Conservation (phyloP, 2,888 invertebrate species). For the Rhogogaster chlorosoma region DNA sequence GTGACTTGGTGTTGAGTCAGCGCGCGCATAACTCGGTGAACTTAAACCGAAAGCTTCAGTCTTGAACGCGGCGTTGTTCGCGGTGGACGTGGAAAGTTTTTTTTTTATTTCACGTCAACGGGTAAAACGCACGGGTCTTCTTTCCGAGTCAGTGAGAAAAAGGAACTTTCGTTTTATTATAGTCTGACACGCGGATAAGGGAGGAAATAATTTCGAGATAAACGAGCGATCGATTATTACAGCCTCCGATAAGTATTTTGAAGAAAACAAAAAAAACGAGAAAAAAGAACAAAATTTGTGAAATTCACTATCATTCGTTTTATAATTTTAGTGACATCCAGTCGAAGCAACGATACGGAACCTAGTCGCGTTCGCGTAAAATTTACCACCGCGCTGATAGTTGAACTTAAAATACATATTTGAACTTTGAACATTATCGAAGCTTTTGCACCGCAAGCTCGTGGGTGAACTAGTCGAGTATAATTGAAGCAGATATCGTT, state of each 20-base stretch:
- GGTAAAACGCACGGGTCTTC: background rate
- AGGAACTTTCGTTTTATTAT: background rate
- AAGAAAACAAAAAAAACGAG: background rate
- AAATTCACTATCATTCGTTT: background rate
- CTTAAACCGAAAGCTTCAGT: slow-evolving; percentile 45
- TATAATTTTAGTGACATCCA: background rate
- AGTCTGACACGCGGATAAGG: background rate
- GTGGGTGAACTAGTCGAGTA: background rate
- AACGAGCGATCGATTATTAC: background rate
- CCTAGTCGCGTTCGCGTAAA: background rate
- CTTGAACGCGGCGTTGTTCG: slow-evolving; percentile 47
- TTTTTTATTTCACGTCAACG: background rate
- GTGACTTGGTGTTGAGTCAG: slow-evolving; percentile 32
- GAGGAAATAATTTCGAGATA: background rate
- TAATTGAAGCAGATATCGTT: background rate
- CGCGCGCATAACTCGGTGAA: slow-evolving; percentile 50
- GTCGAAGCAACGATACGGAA: background rate
- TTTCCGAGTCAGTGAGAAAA: background rate
- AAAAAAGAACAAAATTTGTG: background rate
- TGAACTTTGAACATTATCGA: background rate
- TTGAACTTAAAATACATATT: background rate
- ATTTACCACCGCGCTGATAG: background rate
- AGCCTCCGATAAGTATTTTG: background rate
- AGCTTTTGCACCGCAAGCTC: background rate
- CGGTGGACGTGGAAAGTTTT: background rate